These are phyloP conservation scores for Umimayanthus kanabou DNA, from an alignment of 92 coral and sea anemone species.

Conservation along the genomic window DNA sequence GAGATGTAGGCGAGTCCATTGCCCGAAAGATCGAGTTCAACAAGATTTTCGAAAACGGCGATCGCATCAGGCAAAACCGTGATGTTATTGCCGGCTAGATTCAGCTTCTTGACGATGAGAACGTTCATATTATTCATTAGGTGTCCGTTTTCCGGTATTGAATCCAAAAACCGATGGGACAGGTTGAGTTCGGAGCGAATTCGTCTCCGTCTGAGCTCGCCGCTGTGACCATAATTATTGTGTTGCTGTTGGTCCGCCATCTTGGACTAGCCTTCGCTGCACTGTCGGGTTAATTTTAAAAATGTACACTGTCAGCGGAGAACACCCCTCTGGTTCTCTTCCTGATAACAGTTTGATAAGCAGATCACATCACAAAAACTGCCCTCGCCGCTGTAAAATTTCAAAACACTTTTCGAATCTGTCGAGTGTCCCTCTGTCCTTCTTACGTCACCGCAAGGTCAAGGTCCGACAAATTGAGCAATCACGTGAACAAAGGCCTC, in stretches of 20 bases:
- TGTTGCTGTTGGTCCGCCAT: slow-evolving; percentile 49
- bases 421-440: too few relatives aligned
- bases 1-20: slow-evolving; percentile 82
- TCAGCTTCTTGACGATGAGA: slow-evolving; percentile 61
- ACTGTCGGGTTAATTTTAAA: background rate
- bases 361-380: background rate
- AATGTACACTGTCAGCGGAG: too few relatives aligned
- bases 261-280: background rate
- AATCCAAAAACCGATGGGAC: slow-evolving; percentile 73
- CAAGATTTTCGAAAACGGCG: slow-evolving; percentile 69
- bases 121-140: slow-evolving; percentile 70
- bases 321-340: too few relatives aligned
- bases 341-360: background rate
- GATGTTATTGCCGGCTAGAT: slow-evolving; percentile 79
- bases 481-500: background rate
- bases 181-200: slow-evolving; percentile 58
- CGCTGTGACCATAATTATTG: background rate
- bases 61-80: slow-evolving; percentile 85
- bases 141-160: slow-evolving; percentile 72
- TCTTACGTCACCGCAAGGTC: background rate
- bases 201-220: slow-evolving; percentile 42
- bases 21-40: slow-evolving; percentile 81
- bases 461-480: background rate
- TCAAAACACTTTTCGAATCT: background rate
- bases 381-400: background rate